Evolutionary conservation across 2,113 vertebrate genomes (phyloP).

Genomic region (Orycteropus afer): DNA sequence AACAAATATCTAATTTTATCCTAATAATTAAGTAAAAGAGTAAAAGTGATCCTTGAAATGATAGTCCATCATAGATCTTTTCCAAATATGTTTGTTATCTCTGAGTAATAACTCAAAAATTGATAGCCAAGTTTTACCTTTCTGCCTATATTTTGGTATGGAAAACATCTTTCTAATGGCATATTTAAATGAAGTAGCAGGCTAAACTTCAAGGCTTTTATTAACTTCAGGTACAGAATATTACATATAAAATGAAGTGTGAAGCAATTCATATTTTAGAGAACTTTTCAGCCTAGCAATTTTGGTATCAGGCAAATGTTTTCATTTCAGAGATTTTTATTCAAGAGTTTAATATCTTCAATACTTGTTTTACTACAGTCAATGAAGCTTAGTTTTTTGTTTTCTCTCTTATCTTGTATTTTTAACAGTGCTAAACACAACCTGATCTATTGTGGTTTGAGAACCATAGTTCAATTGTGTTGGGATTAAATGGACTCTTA

Average conservation of each 20-base stretch:
- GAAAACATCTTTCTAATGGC: not conserved
- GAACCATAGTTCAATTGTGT: not conserved
- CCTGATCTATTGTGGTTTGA: not conserved
- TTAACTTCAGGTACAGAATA: not conserved
- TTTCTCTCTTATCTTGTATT: not conserved
- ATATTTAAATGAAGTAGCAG: not conserved
- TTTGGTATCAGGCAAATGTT: not conserved
- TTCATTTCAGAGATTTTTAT: not conserved
- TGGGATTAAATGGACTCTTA: not conserved
- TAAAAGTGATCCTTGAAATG: constrained; percentile 7
- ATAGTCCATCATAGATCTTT: not conserved
- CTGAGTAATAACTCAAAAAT: not conserved
- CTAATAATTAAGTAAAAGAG: not conserved
- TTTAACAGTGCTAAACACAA: not conserved
- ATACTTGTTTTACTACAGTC: not conserved
- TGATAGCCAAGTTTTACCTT: not conserved
- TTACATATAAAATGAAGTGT: not conserved
- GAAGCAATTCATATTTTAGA: not conserved
- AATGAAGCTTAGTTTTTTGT: not conserved
- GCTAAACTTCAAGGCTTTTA: not conserved
- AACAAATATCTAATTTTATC: not conserved
- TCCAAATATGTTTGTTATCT: not conserved
- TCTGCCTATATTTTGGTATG: not conserved
- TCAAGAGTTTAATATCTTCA: not conserved
- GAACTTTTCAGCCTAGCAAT: not conserved